These are phyloP conservation scores for Gerris buenoi DNA, from an alignment of 1,140 invertebrate species.

Conservation along the genomic window DNA sequence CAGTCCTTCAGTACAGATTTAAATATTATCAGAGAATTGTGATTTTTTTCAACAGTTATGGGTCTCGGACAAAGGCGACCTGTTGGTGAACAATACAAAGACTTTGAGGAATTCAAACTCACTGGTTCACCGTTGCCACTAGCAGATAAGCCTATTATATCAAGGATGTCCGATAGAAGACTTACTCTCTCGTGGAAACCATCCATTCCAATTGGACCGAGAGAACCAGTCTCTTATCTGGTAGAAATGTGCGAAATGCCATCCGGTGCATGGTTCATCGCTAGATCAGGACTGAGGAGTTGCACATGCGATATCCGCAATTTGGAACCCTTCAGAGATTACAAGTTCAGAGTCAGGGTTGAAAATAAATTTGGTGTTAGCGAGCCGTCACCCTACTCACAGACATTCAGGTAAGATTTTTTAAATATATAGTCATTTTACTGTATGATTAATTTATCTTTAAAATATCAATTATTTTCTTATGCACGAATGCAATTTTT, in stretches of 20 bases:
- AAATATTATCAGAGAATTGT: too few species aligned
- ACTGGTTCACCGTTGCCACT: conserved; percentile 67
- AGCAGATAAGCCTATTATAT: conserved; percentile 73
- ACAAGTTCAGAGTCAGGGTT: conserved; percentile 82
- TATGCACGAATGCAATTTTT: too few species aligned
- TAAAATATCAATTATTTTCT: too few species aligned
- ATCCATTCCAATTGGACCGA: conserved; percentile 61
- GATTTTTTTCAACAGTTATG: conserved; percentile 43
- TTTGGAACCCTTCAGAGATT: conserved; percentile 71
- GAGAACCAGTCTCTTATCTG: conserved; percentile 77
- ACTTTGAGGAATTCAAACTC: conserved; percentile 67
- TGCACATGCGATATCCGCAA: conserved; percentile 71
- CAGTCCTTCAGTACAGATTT: too few species aligned
- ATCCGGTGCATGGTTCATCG: conserved; percentile 74
- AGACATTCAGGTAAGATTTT: conserved; percentile 44
- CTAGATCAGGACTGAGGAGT: conserved; percentile 60
- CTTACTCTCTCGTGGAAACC: conserved; percentile 83
- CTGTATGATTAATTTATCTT: neutral
- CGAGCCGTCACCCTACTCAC: conserved; percentile 76
- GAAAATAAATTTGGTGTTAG: conserved; percentile 95
- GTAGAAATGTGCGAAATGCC: conserved; percentile 85
- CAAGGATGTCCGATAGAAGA: conserved; percentile 68
- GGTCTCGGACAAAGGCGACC: conserved; percentile 51
- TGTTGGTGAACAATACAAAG: conserved; percentile 61
- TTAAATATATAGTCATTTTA: neutral